Conservation (phyloP, 2,113 vertebrate species). For the Neofelis nebulosa region DNA sequence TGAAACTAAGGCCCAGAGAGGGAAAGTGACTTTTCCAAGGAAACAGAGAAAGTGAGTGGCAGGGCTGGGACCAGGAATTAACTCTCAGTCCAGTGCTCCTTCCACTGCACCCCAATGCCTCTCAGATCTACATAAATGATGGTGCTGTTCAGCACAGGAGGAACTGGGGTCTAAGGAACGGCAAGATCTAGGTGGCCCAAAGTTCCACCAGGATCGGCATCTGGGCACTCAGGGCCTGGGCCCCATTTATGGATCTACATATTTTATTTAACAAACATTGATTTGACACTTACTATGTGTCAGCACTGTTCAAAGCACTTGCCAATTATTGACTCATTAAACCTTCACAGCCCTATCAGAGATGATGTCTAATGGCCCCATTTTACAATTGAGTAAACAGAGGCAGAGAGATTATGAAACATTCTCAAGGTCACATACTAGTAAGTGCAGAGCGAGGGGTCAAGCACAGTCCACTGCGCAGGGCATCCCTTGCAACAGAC, state of each 20-base stretch:
- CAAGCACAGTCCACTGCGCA: not conserved
- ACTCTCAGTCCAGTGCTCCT: not conserved
- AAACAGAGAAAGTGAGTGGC: not conserved
- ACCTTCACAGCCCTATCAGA: not conserved
- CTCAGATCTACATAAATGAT: not conserved
- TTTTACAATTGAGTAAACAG: conserved; percentile 2
- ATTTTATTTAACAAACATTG: not conserved
- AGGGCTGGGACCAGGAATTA: not conserved
- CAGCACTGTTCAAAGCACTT: not conserved
- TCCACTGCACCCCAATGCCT: not conserved
- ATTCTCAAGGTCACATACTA: not conserved
- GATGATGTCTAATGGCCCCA: not conserved
- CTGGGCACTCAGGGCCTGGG: not conserved
- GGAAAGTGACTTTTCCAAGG: not conserved
- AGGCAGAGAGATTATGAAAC: not conserved
- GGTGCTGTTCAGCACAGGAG: not conserved
- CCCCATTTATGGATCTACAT: not conserved
- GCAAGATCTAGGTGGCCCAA: not conserved
- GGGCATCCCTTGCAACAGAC: not conserved
- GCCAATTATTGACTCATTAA: not conserved
- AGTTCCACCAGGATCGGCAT: not conserved
- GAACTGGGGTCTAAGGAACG: not conserved
- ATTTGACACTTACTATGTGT: not conserved
- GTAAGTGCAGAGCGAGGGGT: not conserved
- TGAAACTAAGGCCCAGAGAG: not conserved